Evolutionary conservation across 2,888 invertebrate species (phyloP), one percentile per base, ranked within the genome.

Genomic region (Diarsia mendica): DNA sequence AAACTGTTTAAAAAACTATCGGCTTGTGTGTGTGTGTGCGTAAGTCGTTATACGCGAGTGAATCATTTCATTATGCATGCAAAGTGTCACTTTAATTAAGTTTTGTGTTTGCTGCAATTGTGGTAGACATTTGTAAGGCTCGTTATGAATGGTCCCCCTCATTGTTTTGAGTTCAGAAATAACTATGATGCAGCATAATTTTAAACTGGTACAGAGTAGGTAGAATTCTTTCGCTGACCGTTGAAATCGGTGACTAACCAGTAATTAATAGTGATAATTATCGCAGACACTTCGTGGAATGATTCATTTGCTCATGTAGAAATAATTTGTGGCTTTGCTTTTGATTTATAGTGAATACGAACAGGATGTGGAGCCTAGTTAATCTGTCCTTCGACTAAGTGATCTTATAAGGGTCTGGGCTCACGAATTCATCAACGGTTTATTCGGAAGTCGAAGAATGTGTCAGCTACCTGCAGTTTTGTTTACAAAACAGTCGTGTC

Each of bases 1-100:
- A 71, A 80, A 76, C n/a, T 87, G 68, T 72, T 86, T 80, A 75
- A 80, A 76, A 85, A 85, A 83, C 78, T 90, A 88, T 90, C 85
- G 87, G 85, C 87, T 87, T 49, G 64, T 64, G 61, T 87, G 79
- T 77, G 79, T 86, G 75, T 46, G 77, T 86, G 75, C 39, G 77
- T 79, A 77, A 75, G 85, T 82, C 84, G 77, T 87, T 88, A 85
- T 87, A 83, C 76, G 74, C 90, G 91, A 92, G 92, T 94, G 94
- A 94, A 94, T 95, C 94, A 94, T 95, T 94, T 93, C 94, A 94
- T 94, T 94, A 94, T 95, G 93, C 94, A 93, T 92, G 92, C 92
- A 89, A 90, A 93, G 93, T 95, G 95, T 95, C 95, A 95, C 88
- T 93, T 94, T 94, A 95, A 95, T 95, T 95, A 95, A 95, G 94